A percentile compares a stretch with the other conserved stretches of the same genome.
These are phyloP conservation scores for Fringilla coelebs DNA, from an alignment of 2,797 vertebrate species.

Conservation along the genomic window DNA sequence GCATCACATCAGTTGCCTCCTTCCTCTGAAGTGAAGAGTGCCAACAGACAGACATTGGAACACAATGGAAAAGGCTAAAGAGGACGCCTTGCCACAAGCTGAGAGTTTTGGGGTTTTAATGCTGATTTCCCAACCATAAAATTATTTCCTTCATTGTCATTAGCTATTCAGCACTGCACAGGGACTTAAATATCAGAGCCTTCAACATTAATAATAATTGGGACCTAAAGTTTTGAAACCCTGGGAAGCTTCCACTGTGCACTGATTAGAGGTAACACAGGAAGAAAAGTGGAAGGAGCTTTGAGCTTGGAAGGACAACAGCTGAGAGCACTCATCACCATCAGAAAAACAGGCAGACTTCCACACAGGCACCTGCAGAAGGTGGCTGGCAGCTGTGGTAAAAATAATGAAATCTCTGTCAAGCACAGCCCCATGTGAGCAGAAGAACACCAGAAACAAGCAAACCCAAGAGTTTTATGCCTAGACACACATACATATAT, in stretches of 20 bases:
- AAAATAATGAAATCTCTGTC: not conserved
- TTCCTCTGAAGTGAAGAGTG: not conserved
- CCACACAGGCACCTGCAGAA: not conserved
- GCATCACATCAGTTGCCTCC: not conserved
- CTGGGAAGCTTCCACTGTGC: not conserved
- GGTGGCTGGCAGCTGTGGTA: not conserved
- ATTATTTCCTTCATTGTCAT: not conserved
- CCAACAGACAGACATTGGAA: not conserved
- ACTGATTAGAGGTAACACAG: not conserved
- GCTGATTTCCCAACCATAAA: not conserved
- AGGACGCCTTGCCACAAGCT: not conserved
- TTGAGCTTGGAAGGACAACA: not conserved
- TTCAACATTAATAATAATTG: not conserved
- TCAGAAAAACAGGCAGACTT: not conserved
- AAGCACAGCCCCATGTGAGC: accelerated
- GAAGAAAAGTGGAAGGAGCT: not conserved
- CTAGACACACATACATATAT: not conserved
- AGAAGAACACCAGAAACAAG: not conserved
- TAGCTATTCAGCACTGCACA: not conserved
- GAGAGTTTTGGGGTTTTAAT: not conserved
- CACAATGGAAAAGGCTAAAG: not conserved
- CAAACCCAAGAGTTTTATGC: not conserved
- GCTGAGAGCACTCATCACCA: not conserved
- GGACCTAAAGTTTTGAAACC: not conserved
- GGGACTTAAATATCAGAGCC: not conserved